phyloP scores from a whole-genome alignment of 2,113 vertebrate species.

The Catharus fuscescens region DNA sequence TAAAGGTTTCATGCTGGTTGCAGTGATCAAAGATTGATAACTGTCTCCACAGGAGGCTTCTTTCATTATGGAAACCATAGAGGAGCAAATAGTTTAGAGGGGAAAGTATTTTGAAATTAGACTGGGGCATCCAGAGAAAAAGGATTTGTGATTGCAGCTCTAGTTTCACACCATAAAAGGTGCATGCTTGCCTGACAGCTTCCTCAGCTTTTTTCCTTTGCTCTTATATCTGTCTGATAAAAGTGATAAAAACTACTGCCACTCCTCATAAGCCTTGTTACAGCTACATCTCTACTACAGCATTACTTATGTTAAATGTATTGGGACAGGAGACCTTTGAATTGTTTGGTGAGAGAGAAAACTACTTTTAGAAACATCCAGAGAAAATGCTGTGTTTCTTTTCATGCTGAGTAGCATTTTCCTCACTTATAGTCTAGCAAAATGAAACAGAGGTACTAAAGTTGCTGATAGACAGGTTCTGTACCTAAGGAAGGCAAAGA shows the following conservation, averaged over 20 bases:
- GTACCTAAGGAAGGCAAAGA: background rate
- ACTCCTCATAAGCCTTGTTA: background rate
- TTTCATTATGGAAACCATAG: constrained; percentile 3
- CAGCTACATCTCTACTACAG: background rate
- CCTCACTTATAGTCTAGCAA: background rate
- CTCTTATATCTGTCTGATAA: background rate
- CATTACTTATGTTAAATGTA: background rate
- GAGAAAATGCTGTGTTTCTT: background rate
- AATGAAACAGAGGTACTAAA: background rate
- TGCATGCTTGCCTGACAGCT: background rate
- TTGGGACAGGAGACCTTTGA: background rate
- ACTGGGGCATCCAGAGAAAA: background rate
- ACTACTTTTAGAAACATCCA: background rate
- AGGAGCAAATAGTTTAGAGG: background rate
- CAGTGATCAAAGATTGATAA: background rate
- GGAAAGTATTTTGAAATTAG: constrained; percentile 19
- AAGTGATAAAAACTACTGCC: background rate
- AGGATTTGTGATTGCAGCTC: background rate
- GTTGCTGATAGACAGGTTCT: background rate
- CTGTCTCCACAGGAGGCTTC: background rate
- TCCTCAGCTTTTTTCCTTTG: background rate
- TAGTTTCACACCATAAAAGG: background rate
- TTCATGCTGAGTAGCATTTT: background rate
- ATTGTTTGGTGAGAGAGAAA: background rate
- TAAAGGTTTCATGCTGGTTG: constrained; percentile 10